Evolutionary conservation across 2,888 invertebrate genomes (phyloP).

Genomic region (Raillietiella orientalis): DNA sequence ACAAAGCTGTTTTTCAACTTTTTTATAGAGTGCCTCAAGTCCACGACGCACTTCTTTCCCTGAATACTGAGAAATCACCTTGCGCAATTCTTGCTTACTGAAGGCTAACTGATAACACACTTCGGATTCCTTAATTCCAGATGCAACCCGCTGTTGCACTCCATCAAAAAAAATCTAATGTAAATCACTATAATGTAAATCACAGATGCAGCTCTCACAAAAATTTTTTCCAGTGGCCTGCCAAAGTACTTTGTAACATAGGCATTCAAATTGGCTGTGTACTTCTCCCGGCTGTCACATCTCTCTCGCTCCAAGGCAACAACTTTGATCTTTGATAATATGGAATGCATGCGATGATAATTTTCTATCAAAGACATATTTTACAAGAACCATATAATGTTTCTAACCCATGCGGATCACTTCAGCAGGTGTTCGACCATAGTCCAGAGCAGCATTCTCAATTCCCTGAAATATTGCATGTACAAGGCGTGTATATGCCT

Average conservation of each 20-base stretch:
- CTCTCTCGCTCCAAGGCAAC: slow-evolving; percentile 50
- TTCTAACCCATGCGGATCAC: background rate
- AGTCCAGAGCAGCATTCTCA: slow-evolving; percentile 36
- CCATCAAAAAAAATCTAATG: slow-evolving; percentile 78
- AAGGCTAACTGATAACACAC: slow-evolving; percentile 91
- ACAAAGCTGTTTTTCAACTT: slow-evolving; percentile 87
- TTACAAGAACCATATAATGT: background rate
- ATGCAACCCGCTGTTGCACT: slow-evolving; percentile 63
- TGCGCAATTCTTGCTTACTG: slow-evolving; percentile 79
- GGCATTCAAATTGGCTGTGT: slow-evolving; percentile 53
- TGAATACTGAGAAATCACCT: slow-evolving; percentile 80
- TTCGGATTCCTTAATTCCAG: slow-evolving; percentile 84
- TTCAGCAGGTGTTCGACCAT: slow-evolving; percentile 44
- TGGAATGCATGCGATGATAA: slow-evolving; percentile 66
- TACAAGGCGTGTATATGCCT: slow-evolving; percentile 56
- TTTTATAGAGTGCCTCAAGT: slow-evolving; percentile 64
- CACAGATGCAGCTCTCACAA: slow-evolving; percentile 21
- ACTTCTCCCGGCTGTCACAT: slow-evolving; percentile 63
- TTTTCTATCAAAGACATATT: slow-evolving; percentile 27
- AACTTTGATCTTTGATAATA: slow-evolving; percentile 61
- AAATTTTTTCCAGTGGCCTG: slow-evolving; percentile 57
- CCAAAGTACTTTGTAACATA: slow-evolving; percentile 91
- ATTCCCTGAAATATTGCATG: slow-evolving; percentile 53
- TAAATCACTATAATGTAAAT: background rate
- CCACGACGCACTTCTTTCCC: slow-evolving; percentile 71